Conservation (phyloP, 2,113 vertebrate genomes). For the Catharus fuscescens region DNA sequence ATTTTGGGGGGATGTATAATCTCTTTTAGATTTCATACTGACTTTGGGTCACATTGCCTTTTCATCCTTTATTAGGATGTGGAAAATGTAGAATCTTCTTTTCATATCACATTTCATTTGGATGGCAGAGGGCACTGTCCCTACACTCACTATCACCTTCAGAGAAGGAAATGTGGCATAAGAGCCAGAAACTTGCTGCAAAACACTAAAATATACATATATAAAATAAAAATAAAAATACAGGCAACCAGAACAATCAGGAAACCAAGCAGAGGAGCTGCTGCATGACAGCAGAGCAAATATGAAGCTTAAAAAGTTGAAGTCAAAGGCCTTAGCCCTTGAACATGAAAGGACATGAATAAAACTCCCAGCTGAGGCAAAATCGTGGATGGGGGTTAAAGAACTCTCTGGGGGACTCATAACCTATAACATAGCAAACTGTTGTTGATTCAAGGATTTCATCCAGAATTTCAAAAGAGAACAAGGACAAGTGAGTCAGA, state of each 20-base stretch:
- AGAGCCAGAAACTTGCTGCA: not conserved
- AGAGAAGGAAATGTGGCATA: not conserved
- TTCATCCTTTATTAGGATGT: not conserved
- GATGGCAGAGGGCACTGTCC: not conserved
- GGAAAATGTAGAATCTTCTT: not conserved
- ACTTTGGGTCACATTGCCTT: not conserved
- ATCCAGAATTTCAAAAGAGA: not conserved
- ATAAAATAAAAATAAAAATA: not conserved
- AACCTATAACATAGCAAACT: not conserved
- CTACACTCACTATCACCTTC: too few relatives aligned
- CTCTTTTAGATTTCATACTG: not conserved
- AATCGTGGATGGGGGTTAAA: accelerated
- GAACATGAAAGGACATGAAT: not conserved
- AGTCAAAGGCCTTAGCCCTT: not conserved
- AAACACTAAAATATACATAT: not conserved
- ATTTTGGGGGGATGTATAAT: too few relatives aligned
- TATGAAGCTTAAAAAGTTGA: not conserved
- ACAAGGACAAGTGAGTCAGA: not conserved
- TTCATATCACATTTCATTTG: not conserved
- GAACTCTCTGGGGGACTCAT: too few relatives aligned
- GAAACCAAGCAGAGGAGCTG: not conserved
- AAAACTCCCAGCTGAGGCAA: not conserved
- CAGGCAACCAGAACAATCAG: not conserved
- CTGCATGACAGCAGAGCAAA: not conserved
- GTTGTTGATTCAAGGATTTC: not conserved